Evolutionary conservation across 2,113 vertebrate genomes (phyloP), one percentile per base, ranked within the genome.

Genomic region (Elgaria multicarinata): DNA sequence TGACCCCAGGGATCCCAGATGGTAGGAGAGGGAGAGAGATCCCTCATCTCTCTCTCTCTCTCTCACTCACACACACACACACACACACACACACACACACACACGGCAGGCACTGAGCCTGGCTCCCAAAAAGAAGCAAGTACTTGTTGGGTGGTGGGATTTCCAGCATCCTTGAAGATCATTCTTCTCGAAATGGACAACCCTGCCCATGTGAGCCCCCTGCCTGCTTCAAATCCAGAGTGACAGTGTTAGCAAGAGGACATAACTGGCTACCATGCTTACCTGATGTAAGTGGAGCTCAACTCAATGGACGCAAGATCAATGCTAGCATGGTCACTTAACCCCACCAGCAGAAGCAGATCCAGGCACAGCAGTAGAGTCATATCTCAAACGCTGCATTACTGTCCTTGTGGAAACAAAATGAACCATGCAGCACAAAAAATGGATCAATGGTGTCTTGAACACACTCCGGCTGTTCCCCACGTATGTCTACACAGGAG

Each of bases 121-220:
- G 58, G 31, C 77, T 71, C 28, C 39, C n/a, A n/a, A n/a, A 67
- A 87, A 91, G 83, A 84, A 62, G 0, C 55, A 62, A 82, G 46
- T 36, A 90, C 85, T 22, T 66, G 69, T 93, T 9, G 14, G 79
- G 91, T 83, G 69, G 91, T 77, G 50, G 58, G 33, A 36, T 36
- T 36, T 18, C 87, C 83, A 36, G 75, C 9, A 28, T 79, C 39
- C 62, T 88, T 79, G 86, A 12, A 0, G 26, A 91, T 85, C 87
- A 46, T 2, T 91, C 69, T 13, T 39, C 3, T 72, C 91, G 33
- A 90, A 20, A 0, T 4, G 4, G 90, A 83, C 92, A 62, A 22
- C 8, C 26, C 9, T 55, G 87, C 71, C 90, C 92, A 58, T 5
- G 0, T 1, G 86, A 87, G 92, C n/a, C n/a, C n/a, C n/a, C n/a